Percentiles rank a stretch among this genome's conserved stretches.
Conservation (phyloP, 2,888 invertebrate genomes). For the Patella depressa region DNA sequence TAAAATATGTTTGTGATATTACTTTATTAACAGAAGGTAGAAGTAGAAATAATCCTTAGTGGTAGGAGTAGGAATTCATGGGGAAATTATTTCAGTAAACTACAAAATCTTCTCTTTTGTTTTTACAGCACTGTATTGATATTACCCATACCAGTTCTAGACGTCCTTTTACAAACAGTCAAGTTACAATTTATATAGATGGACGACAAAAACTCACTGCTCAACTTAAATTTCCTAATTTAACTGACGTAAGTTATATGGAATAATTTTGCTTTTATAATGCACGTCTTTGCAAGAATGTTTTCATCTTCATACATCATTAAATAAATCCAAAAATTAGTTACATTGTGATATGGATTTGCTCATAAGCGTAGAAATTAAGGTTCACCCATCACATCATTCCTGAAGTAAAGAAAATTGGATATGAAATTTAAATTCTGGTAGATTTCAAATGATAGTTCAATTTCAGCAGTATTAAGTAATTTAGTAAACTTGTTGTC, state of each 20-base stretch:
- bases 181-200: conserved; percentile 76
- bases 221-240: conserved; percentile 75
- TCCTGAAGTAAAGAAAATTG: no score
- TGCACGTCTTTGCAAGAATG: no score
- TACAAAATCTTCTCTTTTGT: neutral
- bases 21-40: neutral
- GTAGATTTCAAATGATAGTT: no score
- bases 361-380: no score
- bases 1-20: no score
- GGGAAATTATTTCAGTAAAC: neutral
- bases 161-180: conserved; percentile 77
- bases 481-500: neutral
- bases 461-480: no score
- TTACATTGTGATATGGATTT: no score
- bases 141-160: conserved; percentile 72
- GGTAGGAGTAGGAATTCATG: no score
- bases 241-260: conserved; percentile 73
- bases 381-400: no score
- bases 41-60: neutral
- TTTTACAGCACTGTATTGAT: conserved; percentile 75
- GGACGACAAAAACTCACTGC: conserved; percentile 75
- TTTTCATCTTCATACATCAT: no score
- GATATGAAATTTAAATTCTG: no score
- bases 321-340: no score
- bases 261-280: neutral